Conservation (phyloP, 2,113 vertebrate genomes). For the Axis porcinus region DNA sequence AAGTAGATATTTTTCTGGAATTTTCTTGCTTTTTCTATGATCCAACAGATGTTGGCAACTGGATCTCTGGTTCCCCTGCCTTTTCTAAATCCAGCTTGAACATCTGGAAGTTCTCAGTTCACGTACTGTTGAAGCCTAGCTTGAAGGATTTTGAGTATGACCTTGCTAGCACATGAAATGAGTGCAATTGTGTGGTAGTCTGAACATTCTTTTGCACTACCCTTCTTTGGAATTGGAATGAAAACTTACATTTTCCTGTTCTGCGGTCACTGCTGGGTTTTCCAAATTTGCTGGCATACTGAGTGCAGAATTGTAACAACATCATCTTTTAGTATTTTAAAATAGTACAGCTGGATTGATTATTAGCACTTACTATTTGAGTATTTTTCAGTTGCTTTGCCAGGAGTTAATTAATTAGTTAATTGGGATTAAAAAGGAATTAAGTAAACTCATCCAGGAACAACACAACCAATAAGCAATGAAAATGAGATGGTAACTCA, state of each 20-base stretch:
- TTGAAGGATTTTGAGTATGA: background rate
- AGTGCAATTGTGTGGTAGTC: background rate
- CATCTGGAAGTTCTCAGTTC: background rate
- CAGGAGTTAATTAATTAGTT: background rate
- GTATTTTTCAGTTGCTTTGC: background rate
- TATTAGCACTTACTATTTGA: background rate
- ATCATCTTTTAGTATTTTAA: background rate
- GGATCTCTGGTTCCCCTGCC: background rate
- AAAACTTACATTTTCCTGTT: background rate
- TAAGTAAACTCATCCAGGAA: background rate
- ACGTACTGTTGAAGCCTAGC: background rate
- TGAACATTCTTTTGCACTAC: background rate
- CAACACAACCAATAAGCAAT: background rate
- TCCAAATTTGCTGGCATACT: background rate
- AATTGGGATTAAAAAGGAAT: background rate
- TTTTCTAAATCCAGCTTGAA: background rate
- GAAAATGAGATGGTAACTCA: background rate
- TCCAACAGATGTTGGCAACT: background rate
- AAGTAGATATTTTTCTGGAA: background rate
- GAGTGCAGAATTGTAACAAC: background rate
- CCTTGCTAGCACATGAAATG: background rate
- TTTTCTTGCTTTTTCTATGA: background rate
- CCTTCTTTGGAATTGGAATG: background rate
- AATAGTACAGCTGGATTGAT: background rate
- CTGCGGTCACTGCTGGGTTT: background rate